These are phyloP conservation scores for Thecocarcelia acutangulata DNA, from an alignment of 2,888 invertebrate genomes.

Conservation along the genomic window DNA sequence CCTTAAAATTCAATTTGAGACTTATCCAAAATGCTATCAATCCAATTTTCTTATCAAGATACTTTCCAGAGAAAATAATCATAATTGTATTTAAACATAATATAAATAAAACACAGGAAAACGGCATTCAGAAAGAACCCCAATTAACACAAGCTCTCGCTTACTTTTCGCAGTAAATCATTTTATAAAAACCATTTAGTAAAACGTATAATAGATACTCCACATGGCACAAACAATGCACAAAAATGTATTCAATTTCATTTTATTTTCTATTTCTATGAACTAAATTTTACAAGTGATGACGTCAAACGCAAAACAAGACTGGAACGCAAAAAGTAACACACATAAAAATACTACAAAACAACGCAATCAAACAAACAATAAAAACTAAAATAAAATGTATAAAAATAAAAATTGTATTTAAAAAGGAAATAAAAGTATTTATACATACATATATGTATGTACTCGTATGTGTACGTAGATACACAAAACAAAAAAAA, in stretches of 20 bases:
- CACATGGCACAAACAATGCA: neutral
- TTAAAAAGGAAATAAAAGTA: conserved; percentile 23
- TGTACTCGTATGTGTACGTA: neutral
- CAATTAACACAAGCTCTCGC: conserved; percentile 27
- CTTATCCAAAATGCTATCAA: no score
- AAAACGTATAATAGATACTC: neutral
- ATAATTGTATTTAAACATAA: no score
- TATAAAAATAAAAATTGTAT: conserved; percentile 47
- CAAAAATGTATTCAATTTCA: conserved; percentile 6
- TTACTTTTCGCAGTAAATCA: neutral
- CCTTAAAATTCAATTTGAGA: no score
- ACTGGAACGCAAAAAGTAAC: conserved; percentile 26
- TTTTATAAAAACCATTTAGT: conserved; percentile 27
- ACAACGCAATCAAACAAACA: neutral
- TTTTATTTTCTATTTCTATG: conserved; percentile 49
- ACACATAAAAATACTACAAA: conserved; percentile 13
- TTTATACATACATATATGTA: no score
- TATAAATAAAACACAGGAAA: neutral
- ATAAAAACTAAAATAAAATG: conserved; percentile 27
- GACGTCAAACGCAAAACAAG: conserved; percentile 64
- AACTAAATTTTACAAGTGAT: conserved; percentile 59
- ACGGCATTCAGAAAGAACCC: conserved; percentile 42
- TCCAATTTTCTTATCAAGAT: no score
- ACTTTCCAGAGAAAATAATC: no score
- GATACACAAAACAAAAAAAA: conserved; percentile 22